These are phyloP conservation scores for Machaerirhynchus nigripectus DNA, from an alignment of 2,113 vertebrate species.

Conservation along the genomic window DNA sequence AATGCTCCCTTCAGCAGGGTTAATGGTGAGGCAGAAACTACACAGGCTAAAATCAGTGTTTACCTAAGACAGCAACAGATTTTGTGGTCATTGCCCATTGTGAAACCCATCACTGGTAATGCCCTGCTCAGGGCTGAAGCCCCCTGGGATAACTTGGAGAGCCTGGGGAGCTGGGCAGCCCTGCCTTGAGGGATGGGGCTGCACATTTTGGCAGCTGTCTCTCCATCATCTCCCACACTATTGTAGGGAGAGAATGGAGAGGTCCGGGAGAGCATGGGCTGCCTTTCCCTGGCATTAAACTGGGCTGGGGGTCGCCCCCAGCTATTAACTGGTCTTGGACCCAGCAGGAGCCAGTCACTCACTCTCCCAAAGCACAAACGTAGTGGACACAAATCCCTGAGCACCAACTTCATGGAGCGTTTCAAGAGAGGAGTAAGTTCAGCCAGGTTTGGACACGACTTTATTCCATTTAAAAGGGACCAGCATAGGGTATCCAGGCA, in stretches of 20 bases:
- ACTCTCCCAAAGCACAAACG: accelerated
- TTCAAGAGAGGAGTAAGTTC: neutral
- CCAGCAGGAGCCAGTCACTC: accelerated
- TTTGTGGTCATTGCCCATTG: accelerated
- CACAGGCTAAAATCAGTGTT: neutral
- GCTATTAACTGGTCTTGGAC: neutral
- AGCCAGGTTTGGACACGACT: neutral
- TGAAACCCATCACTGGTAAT: accelerated
- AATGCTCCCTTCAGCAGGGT: neutral
- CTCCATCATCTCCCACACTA: neutral
- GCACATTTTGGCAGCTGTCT: neutral
- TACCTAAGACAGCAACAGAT: neutral
- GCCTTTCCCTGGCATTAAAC: neutral
- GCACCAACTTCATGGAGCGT: accelerated
- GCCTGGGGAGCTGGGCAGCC: neutral
- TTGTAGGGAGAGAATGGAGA: accelerated
- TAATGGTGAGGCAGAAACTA: neutral
- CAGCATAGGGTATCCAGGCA: neutral
- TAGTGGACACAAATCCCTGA: neutral
- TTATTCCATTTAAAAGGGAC: constrained; percentile 28
- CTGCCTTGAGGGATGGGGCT: neutral
- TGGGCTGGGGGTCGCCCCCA: neutral
- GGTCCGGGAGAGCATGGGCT: neutral
- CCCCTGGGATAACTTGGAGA: neutral
- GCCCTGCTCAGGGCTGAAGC: neutral